phyloP scores from a whole-genome alignment of 2,797 vertebrate genomes.

The Poecilia wingei region DNA sequence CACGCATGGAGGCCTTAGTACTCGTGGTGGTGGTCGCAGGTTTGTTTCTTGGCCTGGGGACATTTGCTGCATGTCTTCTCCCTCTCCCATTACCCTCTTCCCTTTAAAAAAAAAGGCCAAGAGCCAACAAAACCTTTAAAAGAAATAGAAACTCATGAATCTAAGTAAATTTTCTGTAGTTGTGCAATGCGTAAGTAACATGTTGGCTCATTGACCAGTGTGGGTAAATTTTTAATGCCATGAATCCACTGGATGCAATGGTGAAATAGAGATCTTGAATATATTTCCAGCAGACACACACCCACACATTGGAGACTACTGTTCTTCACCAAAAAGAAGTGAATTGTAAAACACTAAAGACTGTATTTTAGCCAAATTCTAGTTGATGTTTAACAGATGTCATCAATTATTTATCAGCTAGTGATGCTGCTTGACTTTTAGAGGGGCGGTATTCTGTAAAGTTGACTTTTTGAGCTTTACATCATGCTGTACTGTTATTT shows the following conservation, averaged over 20 bases:
- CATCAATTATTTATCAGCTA: neutral
- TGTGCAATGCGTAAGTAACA: neutral
- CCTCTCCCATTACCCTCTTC: too few species aligned
- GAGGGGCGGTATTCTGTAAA: too few species aligned
- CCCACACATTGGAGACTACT: slow-evolving; percentile 8
- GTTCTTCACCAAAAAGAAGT: slow-evolving; percentile 13
- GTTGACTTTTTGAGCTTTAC: too few species aligned
- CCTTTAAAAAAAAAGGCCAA: too few species aligned
- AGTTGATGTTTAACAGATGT: neutral
- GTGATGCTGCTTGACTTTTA: neutral
- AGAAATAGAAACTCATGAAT: neutral
- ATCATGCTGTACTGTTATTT: too few species aligned
- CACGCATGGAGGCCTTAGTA: too few species aligned
- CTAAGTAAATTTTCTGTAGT: neutral
- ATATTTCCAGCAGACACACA: slow-evolving; percentile 8
- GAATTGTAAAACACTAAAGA: neutral
- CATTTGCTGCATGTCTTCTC: too few species aligned
- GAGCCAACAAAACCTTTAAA: neutral
- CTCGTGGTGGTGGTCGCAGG: too few species aligned
- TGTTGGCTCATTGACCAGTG: neutral
- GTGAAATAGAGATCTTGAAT: slow-evolving; percentile 13
- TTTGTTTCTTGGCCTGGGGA: too few species aligned
- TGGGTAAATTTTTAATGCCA: slow-evolving; percentile 30
- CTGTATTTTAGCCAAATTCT: neutral
- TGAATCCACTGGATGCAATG: slow-evolving; percentile 5